Conservation (phyloP, 2,797 vertebrate genomes). For the Saxicola maurus region DNA sequence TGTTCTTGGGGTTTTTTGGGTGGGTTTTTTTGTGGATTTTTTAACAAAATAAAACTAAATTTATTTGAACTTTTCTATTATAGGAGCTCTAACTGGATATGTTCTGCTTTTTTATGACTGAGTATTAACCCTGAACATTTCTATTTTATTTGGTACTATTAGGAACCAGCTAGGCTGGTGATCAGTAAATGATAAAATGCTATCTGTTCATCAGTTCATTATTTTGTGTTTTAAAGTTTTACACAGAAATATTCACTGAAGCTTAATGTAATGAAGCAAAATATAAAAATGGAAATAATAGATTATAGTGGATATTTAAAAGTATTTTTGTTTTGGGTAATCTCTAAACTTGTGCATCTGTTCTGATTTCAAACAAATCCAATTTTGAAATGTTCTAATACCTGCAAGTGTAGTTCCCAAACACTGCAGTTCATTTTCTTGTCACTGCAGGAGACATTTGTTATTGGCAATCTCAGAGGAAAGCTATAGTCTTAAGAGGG, state of each 20-base stretch:
- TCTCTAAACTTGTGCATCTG: constrained; percentile 29
- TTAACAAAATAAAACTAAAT: neutral
- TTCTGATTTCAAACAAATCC: constrained; percentile 3
- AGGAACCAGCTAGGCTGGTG: neutral
- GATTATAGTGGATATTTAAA: neutral
- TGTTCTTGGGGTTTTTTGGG: too few relatives aligned
- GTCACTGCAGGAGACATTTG: constrained; percentile 59
- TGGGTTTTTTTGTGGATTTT: neutral
- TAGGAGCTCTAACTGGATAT: neutral
- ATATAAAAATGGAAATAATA: neutral
- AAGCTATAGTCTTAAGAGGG: constrained; percentile 26
- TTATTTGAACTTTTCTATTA: neutral
- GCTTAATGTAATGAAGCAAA: neutral
- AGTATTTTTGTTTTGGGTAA: neutral
- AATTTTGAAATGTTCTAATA: constrained; percentile 30
- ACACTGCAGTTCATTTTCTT: constrained; percentile 51
- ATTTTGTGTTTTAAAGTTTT: neutral
- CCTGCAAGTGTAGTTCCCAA: constrained; percentile 24
- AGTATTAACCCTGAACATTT: neutral
- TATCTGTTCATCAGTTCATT: neutral
- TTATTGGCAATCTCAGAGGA: constrained; percentile 49
- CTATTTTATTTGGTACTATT: neutral
- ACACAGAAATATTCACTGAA: neutral
- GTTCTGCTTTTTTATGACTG: neutral
- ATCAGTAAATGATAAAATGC: neutral